A percentile compares a stretch with the other conserved stretches of the same genome.
Evolutionary conservation across 2,888 invertebrate species (phyloP).

Genomic region (Cyclophora punctaria): DNA sequence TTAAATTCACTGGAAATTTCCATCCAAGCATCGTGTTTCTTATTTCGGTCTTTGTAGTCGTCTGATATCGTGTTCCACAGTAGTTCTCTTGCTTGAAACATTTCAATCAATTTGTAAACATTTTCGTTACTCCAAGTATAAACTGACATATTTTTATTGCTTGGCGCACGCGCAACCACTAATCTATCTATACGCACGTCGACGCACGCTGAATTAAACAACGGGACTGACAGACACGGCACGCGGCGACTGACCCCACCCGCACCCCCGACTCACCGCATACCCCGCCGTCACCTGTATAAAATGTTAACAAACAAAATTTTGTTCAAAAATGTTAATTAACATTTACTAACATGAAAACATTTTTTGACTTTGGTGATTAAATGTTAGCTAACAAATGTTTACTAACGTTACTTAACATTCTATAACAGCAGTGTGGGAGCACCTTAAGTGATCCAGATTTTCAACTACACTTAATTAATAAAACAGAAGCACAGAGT

Average conservation of each 20-base stretch:
- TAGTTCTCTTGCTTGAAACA: constrained; percentile 24
- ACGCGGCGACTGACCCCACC: constrained; percentile 11
- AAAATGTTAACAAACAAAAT: too few species aligned
- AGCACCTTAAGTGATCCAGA: too few species aligned
- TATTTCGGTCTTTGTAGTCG: constrained; percentile 21
- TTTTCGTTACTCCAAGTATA: constrained; percentile 16
- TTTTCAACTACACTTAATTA: too few species aligned
- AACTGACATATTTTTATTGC: constrained; percentile 17
- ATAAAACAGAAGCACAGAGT: too few species aligned
- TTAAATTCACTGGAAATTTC: constrained; percentile 18
- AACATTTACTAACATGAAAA: too few species aligned
- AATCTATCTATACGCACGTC: constrained; percentile 17
- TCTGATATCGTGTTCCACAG: constrained; percentile 22
- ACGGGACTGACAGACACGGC: constrained; percentile 20
- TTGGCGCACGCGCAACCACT: constrained; percentile 22
- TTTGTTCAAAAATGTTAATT: too few species aligned
- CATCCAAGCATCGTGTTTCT: constrained; percentile 24
- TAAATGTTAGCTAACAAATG: too few species aligned
- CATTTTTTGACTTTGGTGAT: too few species aligned
- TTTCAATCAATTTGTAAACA: constrained; percentile 22
- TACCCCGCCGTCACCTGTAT: constrained; percentile 6
- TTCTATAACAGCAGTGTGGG: too few species aligned
- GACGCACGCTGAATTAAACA: constrained; percentile 17
- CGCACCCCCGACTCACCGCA: constrained; percentile 11
- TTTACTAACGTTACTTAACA: too few species aligned